phyloP scores from a whole-genome alignment of 1,140 invertebrate genomes.

The Penaeus vannamei region DNA sequence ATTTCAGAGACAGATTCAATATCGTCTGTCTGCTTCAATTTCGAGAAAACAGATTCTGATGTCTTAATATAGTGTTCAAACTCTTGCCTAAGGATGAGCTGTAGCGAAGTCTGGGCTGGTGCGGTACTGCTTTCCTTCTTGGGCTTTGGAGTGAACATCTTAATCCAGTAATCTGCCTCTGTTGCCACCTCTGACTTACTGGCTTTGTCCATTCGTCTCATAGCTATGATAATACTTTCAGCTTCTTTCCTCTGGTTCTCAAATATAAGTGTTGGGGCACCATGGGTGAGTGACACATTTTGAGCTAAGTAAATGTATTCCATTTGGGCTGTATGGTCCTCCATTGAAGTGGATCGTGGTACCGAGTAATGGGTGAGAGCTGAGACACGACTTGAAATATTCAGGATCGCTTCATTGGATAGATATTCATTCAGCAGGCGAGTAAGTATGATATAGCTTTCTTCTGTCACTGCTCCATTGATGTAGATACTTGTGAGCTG shows the following conservation, averaged over 20 bases:
- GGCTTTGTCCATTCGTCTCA: slow-evolving; percentile 22
- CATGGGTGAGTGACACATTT: slow-evolving; percentile 53
- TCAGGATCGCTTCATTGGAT: slow-evolving; percentile 48
- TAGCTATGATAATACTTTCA: slow-evolving; percentile 41
- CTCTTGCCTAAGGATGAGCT: no score
- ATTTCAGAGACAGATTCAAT: no score
- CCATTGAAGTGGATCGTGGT: slow-evolving; percentile 35
- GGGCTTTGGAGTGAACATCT: neutral
- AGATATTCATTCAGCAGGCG: slow-evolving; percentile 46
- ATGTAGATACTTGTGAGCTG: slow-evolving; percentile 42
- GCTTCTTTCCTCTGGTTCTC: slow-evolving; percentile 56
- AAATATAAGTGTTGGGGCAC: slow-evolving; percentile 54
- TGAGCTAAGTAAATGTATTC: slow-evolving; percentile 58
- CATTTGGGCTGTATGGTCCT: slow-evolving; percentile 48
- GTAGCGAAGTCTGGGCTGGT: no score
- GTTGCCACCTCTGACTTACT: neutral
- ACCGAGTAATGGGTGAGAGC: slow-evolving; percentile 54
- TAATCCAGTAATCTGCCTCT: slow-evolving; percentile 27
- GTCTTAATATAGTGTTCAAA: no score
- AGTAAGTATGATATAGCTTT: slow-evolving; percentile 40
- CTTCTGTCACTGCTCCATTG: slow-evolving; percentile 43
- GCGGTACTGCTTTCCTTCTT: no score
- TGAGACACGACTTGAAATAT: slow-evolving; percentile 52
- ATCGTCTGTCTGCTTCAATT: no score
- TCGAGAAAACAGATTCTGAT: no score